Evolutionary conservation across 1,140 invertebrate genomes (phyloP).

Genomic region (Drosophila sp.): DNA sequence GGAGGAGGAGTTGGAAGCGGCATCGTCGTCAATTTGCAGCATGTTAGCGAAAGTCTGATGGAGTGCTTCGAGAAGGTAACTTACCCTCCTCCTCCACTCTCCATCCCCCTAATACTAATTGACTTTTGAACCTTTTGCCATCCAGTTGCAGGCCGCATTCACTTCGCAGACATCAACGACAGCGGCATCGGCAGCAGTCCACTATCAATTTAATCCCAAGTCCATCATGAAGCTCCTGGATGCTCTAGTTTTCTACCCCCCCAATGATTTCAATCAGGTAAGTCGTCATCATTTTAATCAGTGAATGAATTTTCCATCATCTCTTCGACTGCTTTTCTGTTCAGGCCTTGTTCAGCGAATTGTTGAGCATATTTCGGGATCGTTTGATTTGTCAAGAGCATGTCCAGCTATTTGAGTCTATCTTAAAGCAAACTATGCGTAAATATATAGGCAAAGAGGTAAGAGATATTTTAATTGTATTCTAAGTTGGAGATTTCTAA

Average conservation of each 20-base stretch:
- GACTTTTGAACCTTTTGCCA: slow-evolving; percentile 25
- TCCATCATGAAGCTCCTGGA: slow-evolving; percentile 77
- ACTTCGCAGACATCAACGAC: slow-evolving; percentile 18
- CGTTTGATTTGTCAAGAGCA: slow-evolving; percentile 88
- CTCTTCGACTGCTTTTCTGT: slow-evolving; percentile 35
- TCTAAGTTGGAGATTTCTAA: background rate
- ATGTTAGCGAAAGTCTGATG: slow-evolving; percentile 73
- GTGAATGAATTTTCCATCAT: background rate
- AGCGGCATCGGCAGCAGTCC: slow-evolving; percentile 40
- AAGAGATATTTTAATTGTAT: background rate
- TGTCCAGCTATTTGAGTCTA: slow-evolving; percentile 87
- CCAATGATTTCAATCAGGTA: slow-evolving; percentile 76
- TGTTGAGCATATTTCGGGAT: slow-evolving; percentile 90
- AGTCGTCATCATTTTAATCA: slow-evolving; percentile 10
- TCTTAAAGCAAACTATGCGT: slow-evolving; percentile 86
- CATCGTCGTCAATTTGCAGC: slow-evolving; percentile 59
- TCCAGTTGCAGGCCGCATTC: slow-evolving; percentile 62
- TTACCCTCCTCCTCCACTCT: background rate
- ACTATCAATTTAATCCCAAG: slow-evolving; percentile 82
- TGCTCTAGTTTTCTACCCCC: slow-evolving; percentile 65
- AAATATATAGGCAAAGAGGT: slow-evolving; percentile 83
- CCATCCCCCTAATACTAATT: slow-evolving; percentile 34
- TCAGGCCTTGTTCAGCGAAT: slow-evolving; percentile 90
- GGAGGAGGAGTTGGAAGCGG: slow-evolving; percentile 10
- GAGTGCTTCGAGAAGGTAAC: slow-evolving; percentile 77